Conservation (phyloP, 2,113 vertebrate genomes). For the Thinocorus orbignyianus region DNA sequence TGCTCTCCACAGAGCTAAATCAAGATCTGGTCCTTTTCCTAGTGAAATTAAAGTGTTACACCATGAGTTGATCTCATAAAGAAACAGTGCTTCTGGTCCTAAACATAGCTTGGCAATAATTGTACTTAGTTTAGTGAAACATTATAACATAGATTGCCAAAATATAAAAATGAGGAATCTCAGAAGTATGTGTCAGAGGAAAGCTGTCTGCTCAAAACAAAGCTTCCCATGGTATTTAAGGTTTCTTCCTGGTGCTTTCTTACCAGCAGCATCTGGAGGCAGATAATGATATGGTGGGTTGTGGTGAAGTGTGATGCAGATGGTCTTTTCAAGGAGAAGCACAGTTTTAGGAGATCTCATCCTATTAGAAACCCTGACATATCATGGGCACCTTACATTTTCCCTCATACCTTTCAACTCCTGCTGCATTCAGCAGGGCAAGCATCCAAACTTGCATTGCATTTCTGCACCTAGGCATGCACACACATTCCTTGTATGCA, state of each 20-base stretch:
- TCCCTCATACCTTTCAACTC: background rate
- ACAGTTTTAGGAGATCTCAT: background rate
- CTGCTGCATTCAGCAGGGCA: background rate
- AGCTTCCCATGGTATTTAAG: background rate
- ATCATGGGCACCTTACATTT: fast-evolving
- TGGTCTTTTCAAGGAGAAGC: background rate
- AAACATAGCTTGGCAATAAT: background rate
- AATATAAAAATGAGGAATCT: background rate
- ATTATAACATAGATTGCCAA: background rate
- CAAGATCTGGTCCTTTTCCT: background rate
- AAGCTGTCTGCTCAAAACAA: background rate
- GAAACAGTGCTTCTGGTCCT: background rate
- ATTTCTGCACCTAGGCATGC: background rate
- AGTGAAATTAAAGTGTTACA: background rate
- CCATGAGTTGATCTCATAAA: background rate
- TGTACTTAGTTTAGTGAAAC: background rate
- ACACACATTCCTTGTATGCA: background rate
- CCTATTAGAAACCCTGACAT: background rate
- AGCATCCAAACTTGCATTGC: background rate
- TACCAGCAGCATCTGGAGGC: background rate
- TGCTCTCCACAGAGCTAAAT: background rate
- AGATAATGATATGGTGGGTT: background rate
- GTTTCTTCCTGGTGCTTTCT: background rate
- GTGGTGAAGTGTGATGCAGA: background rate
- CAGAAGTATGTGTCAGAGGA: background rate